phyloP scores from a whole-genome alignment of 2,888 invertebrate species.

The Bombylius major region DNA sequence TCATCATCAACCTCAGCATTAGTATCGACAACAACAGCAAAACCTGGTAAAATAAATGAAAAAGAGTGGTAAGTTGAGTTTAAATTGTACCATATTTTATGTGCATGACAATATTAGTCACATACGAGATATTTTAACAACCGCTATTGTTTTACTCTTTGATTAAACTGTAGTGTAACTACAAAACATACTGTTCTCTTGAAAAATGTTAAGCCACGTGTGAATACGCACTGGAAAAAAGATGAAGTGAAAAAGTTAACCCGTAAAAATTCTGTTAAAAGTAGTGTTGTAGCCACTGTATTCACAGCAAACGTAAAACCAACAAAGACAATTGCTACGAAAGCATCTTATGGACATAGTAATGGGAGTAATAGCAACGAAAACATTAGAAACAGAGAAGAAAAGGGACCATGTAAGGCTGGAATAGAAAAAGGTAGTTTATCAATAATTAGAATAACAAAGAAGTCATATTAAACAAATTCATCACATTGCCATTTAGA shows the following conservation, averaged over 20 bases:
- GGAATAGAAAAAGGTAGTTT: not conserved
- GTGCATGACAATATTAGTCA: too few relatives aligned
- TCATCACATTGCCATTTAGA: not conserved
- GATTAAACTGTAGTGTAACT: slow-evolving; percentile 15
- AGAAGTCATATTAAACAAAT: not conserved
- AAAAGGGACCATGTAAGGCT: too few relatives aligned
- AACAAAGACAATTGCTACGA: slow-evolving; percentile 19
- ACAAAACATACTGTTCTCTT: slow-evolving; percentile 22
- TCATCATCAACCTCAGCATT: too few relatives aligned
- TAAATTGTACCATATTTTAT: too few relatives aligned
- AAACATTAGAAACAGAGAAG: too few relatives aligned
- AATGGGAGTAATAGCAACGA: not conserved
- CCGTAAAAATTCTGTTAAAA: not conserved
- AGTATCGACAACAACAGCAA: too few relatives aligned
- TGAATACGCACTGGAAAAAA: slow-evolving; percentile 33
- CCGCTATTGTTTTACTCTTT: not conserved
- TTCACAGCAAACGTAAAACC: not conserved
- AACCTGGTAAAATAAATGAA: too few relatives aligned
- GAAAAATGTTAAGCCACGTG: slow-evolving; percentile 33
- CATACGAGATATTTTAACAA: not conserved
- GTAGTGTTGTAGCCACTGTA: slow-evolving; percentile 9
- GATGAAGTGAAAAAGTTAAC: slow-evolving; percentile 7
- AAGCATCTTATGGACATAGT: slow-evolving; percentile 12
- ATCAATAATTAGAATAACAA: not conserved
- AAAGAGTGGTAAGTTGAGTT: too few relatives aligned